Conservation (phyloP, 2,113 vertebrate genomes). For the Ursus arctos region DNA sequence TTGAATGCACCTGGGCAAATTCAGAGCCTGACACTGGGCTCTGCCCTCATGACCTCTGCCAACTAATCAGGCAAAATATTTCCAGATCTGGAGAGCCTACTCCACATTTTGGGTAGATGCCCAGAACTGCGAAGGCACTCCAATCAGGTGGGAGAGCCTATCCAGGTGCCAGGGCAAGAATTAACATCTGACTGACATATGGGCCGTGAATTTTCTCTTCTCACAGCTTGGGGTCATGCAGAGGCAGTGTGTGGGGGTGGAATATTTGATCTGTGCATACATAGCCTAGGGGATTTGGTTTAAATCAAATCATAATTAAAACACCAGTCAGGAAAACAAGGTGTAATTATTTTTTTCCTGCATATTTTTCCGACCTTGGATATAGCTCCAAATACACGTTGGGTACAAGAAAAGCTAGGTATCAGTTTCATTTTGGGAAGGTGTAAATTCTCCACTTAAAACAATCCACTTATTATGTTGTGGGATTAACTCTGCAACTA, state of each 20-base stretch:
- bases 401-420: background rate
- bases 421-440: constrained; percentile 61
- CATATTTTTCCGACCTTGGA: constrained; percentile 54
- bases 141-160: constrained; percentile 57
- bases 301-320: constrained; percentile 78
- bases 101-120: constrained; percentile 37
- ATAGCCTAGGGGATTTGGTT: constrained; percentile 57
- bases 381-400: constrained; percentile 59
- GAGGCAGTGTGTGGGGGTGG: constrained; percentile 6
- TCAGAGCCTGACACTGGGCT: constrained; percentile 39
- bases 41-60: constrained; percentile 47
- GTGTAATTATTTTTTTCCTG: constrained; percentile 63
- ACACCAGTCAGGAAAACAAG: constrained; percentile 65
- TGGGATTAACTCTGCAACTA: constrained; percentile 57
- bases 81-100: constrained; percentile 52
- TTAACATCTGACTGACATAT: constrained; percentile 73
- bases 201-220: constrained; percentile 65
- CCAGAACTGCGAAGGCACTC: constrained; percentile 46
- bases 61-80: constrained; percentile 71
- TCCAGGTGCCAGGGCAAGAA: constrained; percentile 66
- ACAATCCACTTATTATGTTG: constrained; percentile 52
- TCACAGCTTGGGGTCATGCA: constrained; percentile 58
- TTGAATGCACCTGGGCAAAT: constrained; percentile 64
- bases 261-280: constrained; percentile 58
- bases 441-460: constrained; percentile 68